Percentiles rank a stretch among this genome's conserved stretches.
Evolutionary conservation across 1,140 invertebrate species (phyloP).

Genomic region (Holotrichia oblita): DNA sequence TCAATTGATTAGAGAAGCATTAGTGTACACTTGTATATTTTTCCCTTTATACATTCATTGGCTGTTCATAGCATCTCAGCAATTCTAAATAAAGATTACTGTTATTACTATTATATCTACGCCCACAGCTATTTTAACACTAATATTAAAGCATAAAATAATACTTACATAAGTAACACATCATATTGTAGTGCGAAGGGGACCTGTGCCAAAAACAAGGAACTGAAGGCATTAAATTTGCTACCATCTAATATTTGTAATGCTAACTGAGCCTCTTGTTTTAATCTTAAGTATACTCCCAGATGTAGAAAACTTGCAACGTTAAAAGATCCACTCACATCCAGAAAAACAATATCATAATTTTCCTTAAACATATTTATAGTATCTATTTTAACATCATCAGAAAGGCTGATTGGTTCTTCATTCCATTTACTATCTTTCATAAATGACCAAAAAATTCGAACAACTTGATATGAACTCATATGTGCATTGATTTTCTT

Average conservation of each 20-base stretch:
- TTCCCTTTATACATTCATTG: no score
- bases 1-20: no score
- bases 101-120: no score
- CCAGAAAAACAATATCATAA: conserved; percentile 86
- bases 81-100: no score
- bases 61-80: no score
- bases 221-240: conserved; percentile 77
- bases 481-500: conserved; percentile 83
- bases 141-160: no score
- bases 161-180: conserved; percentile 58
- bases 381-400: conserved; percentile 60
- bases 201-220: conserved; percentile 82
- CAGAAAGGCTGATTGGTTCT: conserved; percentile 61
- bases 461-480: conserved; percentile 90
- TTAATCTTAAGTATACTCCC: conserved; percentile 70
- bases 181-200: conserved; percentile 81
- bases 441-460: conserved; percentile 77
- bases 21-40: no score
- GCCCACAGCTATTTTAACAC: no score
- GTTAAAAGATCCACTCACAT: conserved; percentile 82
- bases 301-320: conserved; percentile 73
- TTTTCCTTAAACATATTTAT: conserved; percentile 69
- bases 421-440: conserved; percentile 48
- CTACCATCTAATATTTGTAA: conserved; percentile 77
- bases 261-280: conserved; percentile 75